Base-by-base conservation (phyloP, 2,113 vertebrate genomes). In the Menidia beryllina region DNA sequence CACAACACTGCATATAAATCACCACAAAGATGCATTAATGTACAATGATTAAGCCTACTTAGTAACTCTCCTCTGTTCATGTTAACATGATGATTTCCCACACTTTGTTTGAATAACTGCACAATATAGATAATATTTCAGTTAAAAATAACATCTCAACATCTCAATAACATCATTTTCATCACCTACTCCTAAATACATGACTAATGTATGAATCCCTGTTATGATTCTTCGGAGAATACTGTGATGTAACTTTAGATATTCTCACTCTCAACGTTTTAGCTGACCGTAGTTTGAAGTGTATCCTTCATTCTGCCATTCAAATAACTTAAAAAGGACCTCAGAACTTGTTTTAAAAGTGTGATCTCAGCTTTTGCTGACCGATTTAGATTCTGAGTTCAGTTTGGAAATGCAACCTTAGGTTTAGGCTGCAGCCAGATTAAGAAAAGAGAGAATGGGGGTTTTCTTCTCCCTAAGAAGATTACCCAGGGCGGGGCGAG, bases 391-490 rank as follows among this genome's bases (percentile, higher is more conserved):
- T 55, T 0, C 62, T 38, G n/a, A 58, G 59, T 41, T 73, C 59
- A 3, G 66, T 79, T 79, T 85, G 71, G 82, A 81, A 86, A 88
- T 81, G 85, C 86, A 71, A 69, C 85, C 69, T 55, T 72, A 81
- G 65, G 74, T 88, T 85, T 81, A 87, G 77, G 81, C 88, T 86
- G 83, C 78, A 80, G 79, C 86, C 81, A 78, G 81, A 89, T 87
- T 86, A 87, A 87, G 84, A 90, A 83, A 82, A 86, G 87, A 88
- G 87, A 88, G 85, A 89, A 82, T 71, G 25, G 87, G 79, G 85
- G 72, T 82, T 89, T 91, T 86, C 87, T 90, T 85, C 69, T 87
- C 79, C 75, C 77, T 93, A 92, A 94, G 91, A 88, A 91, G 92
- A 93, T 93, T 94, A 93, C 71, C 80, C 82, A 12, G 80, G 87